A percentile compares a stretch with the other conserved stretches of the same genome.
These are phyloP conservation scores for Galendromus occidentalis DNA, from an alignment of 1,140 invertebrate genomes.

Conservation along the genomic window DNA sequence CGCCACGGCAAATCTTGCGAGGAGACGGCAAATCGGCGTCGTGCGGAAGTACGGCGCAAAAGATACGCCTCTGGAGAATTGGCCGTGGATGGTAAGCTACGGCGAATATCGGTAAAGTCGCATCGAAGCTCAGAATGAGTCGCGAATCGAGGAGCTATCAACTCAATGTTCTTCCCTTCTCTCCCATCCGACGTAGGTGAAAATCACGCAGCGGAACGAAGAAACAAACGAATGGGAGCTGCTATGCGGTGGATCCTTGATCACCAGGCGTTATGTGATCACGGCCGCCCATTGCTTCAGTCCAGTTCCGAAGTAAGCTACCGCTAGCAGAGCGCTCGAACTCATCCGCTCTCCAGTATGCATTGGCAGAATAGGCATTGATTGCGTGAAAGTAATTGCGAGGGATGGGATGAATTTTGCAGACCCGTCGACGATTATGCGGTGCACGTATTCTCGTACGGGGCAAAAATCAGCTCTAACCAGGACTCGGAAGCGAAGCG, in stretches of 20 bases:
- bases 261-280: conserved; percentile 32
- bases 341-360: not conserved
- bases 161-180: no score
- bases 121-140: no score
- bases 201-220: not conserved
- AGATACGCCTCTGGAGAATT: not conserved
- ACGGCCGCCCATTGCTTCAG: conserved; percentile 33
- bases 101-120: no score
- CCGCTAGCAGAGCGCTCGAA: not conserved
- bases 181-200: not conserved
- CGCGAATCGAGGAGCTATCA: no score
- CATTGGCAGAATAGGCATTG: no score
- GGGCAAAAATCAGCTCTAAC: not conserved
- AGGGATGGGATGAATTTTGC: not conserved
- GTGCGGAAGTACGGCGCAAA: not conserved
- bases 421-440: conserved; percentile 3
- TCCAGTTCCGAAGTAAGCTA: not conserved
- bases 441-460: conserved; percentile 1
- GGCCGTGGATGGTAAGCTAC: conserved; percentile 11
- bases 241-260: conserved; percentile 33
- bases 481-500: not conserved
- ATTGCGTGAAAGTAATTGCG: no score
- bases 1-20: not conserved
- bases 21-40: not conserved
- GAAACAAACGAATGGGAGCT: not conserved